Percentiles rank a stretch among this genome's conserved stretches.
These are phyloP conservation scores for Columba janthina DNA, from an alignment of 2,113 vertebrate species.

Conservation along the genomic window DNA sequence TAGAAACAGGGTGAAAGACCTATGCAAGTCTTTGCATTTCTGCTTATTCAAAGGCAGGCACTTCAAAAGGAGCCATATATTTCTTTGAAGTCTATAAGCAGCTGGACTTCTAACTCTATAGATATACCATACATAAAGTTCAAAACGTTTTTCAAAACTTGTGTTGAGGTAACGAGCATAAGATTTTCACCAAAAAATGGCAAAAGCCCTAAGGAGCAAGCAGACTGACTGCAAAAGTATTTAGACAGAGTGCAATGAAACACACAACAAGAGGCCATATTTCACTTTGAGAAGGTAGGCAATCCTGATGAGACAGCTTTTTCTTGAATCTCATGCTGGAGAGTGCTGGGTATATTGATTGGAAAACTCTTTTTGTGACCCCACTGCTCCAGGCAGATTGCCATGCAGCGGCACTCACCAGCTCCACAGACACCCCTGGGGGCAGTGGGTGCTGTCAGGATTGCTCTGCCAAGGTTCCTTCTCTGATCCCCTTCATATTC, in stretches of 20 bases:
- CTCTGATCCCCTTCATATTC: not conserved
- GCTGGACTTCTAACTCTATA: not conserved
- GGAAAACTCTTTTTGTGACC: not conserved
- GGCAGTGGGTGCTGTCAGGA: not conserved
- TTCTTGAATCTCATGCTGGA: not conserved
- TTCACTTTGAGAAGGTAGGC: not conserved
- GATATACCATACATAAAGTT: not conserved
- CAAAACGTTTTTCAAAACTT: not conserved
- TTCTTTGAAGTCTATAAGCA: not conserved
- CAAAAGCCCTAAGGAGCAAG: not conserved
- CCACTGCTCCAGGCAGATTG: not conserved
- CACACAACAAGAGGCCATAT: not conserved
- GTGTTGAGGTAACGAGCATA: not conserved
- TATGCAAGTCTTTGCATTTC: not conserved
- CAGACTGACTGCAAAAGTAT: not conserved
- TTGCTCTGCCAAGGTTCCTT: not conserved
- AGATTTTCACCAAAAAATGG: not conserved
- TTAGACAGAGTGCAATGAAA: not conserved
- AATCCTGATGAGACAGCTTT: not conserved
- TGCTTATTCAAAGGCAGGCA: not conserved
- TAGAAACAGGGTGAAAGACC: not conserved
- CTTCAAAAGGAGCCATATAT: not conserved
- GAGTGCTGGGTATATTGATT: fast-evolving
- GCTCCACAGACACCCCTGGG: not conserved
- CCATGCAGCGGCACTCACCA: no score